Conservation (phyloP, 37 sponge, comb jelly and placozoan genomes). For the Spongilla lacustris region DNA sequence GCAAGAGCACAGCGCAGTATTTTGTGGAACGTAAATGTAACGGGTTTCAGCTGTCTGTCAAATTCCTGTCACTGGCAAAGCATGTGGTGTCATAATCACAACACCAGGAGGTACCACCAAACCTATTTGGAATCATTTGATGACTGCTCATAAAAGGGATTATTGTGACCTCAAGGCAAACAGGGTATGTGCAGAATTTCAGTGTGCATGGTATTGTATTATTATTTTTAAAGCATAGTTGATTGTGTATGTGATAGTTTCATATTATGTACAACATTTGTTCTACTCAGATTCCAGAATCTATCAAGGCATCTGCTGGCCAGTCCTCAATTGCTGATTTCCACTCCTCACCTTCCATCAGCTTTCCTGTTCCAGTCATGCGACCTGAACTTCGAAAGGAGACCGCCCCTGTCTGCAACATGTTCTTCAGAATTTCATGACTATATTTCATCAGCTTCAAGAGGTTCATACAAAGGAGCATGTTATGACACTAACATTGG, state of each 20-base stretch:
- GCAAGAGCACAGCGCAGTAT: not conserved
- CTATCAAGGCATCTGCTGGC: slow-evolving; percentile 1
- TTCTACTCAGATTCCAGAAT: not conserved
- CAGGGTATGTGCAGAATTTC: not conserved
- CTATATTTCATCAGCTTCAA: slow-evolving; percentile 1
- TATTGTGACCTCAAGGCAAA: not conserved
- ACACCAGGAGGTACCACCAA: not conserved
- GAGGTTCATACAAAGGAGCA: not conserved
- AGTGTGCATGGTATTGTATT: not conserved
- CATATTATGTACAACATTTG: not conserved
- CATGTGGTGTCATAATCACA: not conserved
- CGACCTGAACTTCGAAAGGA: not conserved
- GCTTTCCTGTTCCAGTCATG: slow-evolving; percentile 1
- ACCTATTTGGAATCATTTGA: not conserved
- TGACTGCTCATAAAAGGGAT: slow-evolving; percentile 1
- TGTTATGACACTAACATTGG: not conserved
- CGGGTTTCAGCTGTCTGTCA: not conserved
- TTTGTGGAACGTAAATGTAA: not conserved
- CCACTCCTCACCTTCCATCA: not conserved
- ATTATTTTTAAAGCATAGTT: not conserved
- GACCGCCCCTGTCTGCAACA: not conserved
- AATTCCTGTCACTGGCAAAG: slow-evolving; percentile 1
- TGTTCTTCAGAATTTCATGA: not conserved
- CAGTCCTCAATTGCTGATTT: not conserved
- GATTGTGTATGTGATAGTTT: not conserved